phyloP scores from a whole-genome alignment of 2,888 invertebrate genomes.

The Zeuzera pyrina region DNA sequence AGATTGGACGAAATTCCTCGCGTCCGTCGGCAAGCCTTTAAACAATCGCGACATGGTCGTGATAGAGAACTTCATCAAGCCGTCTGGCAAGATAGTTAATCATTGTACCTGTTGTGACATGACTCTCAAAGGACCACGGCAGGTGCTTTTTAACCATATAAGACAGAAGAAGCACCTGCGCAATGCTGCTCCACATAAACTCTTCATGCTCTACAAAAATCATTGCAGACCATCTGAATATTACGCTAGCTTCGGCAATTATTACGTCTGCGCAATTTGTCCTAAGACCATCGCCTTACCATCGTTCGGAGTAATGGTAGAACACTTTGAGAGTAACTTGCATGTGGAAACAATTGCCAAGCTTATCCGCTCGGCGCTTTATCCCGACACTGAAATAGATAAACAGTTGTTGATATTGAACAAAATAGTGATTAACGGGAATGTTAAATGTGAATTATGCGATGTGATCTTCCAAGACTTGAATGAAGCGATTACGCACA shows the following conservation, averaged over 20 bases:
- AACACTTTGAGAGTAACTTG: conserved; percentile 49
- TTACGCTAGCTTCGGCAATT: conserved; percentile 62
- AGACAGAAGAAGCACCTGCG: conserved; percentile 63
- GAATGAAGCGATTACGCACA: conserved; percentile 37
- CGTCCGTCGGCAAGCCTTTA: conserved; percentile 53
- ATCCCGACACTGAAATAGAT: conserved; percentile 33
- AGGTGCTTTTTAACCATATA: conserved; percentile 61
- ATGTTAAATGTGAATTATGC: conserved; percentile 40
- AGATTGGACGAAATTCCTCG: conserved; percentile 61
- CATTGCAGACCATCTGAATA: conserved; percentile 57
- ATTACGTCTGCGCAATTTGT: conserved; percentile 53
- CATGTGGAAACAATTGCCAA: conserved; percentile 50
- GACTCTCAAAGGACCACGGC: conserved; percentile 58
- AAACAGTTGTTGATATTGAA: conserved; percentile 31
- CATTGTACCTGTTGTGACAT: conserved; percentile 61
- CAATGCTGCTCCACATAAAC: conserved; percentile 57
- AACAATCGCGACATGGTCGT: conserved; percentile 55
- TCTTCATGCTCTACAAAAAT: conserved; percentile 49
- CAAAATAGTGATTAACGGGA: conserved; percentile 26
- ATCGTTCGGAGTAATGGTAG: conserved; percentile 54
- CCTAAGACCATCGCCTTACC: conserved; percentile 48
- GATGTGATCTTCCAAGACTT: conserved; percentile 32
- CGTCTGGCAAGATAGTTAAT: conserved; percentile 57
- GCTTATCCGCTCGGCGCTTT: conserved; percentile 40
- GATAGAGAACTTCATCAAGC: conserved; percentile 61